These are phyloP conservation scores for Loriculus beryllinus DNA, from an alignment of 2,797 vertebrate genomes.

Conservation along the genomic window DNA sequence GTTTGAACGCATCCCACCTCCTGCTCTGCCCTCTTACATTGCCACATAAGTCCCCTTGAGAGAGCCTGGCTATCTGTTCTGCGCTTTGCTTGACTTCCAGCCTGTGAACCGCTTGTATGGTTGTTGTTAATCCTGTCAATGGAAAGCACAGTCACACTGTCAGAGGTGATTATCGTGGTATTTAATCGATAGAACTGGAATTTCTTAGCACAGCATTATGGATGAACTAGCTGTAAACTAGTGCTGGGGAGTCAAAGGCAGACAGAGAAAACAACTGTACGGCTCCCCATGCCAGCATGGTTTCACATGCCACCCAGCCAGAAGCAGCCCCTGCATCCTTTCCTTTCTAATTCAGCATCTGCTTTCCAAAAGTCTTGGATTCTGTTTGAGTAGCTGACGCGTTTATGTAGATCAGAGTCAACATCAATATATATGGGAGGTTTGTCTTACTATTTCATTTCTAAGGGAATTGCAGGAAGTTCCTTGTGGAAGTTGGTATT, in stretches of 20 bases:
- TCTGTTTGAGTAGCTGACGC: background rate
- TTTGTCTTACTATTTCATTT: background rate
- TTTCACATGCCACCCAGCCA: background rate
- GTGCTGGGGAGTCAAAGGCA: background rate
- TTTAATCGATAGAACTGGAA: background rate
- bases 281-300: fast-evolving
- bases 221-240: background rate
- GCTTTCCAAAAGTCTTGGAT: background rate
- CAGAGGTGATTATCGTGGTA: background rate
- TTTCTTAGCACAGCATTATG: background rate
- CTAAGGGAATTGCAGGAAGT: background rate
- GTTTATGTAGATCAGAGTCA: background rate
- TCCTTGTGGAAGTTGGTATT: background rate
- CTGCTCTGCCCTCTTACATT: background rate
- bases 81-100: background rate
- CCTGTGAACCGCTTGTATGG: fast-evolving
- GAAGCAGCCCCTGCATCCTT: background rate
- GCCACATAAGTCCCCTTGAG: fast-evolving
- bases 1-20: background rate
- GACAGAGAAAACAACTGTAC: too few species aligned
- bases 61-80: too few species aligned
- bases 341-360: background rate
- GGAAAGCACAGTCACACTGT: fast-evolving
- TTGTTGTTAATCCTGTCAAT: fast-evolving
- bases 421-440: fast-evolving